Evolutionary conservation across 2,113 vertebrate genomes (phyloP).

Genomic region (Brachyhypopomus gauderio): DNA sequence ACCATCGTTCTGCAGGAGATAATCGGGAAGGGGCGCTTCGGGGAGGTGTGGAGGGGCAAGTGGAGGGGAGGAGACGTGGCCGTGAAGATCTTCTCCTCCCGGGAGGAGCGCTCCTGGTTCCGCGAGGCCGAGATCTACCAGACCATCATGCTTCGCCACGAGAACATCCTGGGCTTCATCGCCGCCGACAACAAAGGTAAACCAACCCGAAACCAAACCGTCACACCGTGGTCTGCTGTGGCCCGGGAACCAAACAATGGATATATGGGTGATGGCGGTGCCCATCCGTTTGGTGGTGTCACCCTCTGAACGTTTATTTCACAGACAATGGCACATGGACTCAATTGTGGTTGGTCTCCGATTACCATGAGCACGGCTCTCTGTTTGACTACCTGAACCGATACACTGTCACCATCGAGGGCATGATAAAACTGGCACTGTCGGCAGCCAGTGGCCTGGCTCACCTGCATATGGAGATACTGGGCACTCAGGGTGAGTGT

Average conservation of each 20-base stretch:
- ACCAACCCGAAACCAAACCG: not conserved
- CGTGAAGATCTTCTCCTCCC: conserved; percentile 95
- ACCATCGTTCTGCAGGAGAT: conserved; percentile 96
- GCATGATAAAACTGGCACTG: conserved; percentile 92
- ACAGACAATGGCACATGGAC: conserved; percentile 97
- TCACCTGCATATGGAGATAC: conserved; percentile 97
- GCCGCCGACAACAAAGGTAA: conserved; percentile 96
- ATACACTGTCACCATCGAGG: conserved; percentile 90
- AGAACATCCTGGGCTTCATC: conserved; percentile 95
- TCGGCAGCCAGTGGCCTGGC: conserved; percentile 93
- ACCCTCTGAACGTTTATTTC: not conserved
- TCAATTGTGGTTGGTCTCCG: conserved; percentile 93
- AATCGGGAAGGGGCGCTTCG: conserved; percentile 93
- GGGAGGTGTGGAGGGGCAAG: conserved; percentile 93
- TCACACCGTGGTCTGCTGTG: not conserved
- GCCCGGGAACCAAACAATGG: not conserved
- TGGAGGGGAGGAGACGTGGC: conserved; percentile 96
- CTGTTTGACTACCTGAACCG: conserved; percentile 95
- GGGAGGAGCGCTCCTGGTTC: conserved; percentile 96
- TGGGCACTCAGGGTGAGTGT: conserved; percentile 92
- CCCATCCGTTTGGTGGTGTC: not conserved
- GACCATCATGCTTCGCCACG: conserved; percentile 93
- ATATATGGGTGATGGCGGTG: not conserved
- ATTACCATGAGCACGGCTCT: conserved; percentile 94
- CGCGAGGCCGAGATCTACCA: conserved; percentile 96